Percentiles rank a stretch among this genome's conserved stretches.
These are phyloP conservation scores for Heterodera filipjevi DNA, from an alignment of 2,888 invertebrate genomes.

Conservation along the genomic window DNA sequence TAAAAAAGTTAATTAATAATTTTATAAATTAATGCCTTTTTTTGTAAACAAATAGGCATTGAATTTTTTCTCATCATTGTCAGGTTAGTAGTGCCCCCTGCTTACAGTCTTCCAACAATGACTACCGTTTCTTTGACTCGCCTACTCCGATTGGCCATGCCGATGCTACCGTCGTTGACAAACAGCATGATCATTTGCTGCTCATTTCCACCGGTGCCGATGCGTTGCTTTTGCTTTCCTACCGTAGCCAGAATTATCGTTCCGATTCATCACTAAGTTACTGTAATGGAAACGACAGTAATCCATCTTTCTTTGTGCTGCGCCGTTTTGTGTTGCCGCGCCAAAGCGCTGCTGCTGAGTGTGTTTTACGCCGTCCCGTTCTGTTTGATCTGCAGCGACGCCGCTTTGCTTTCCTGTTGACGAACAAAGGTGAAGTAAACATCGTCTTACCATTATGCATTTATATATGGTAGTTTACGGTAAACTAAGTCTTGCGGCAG, in stretches of 20 bases:
- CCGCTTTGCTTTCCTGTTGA: not conserved
- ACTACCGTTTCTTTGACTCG: slow-evolving; percentile 11
- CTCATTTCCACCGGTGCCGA: not conserved
- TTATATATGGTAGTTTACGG: too few relatives aligned
- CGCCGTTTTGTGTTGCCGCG: not conserved
- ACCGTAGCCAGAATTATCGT: not conserved
- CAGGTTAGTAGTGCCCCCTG: not conserved
- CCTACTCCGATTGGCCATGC: not conserved
- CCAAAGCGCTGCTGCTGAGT: not conserved
- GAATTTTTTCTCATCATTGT: not conserved
- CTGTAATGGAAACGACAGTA: too few relatives aligned
- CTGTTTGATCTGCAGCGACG: not conserved
- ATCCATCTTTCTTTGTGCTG: not conserved
- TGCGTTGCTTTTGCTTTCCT: not conserved
- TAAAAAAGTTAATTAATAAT: too few relatives aligned
- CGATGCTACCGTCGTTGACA: not conserved
- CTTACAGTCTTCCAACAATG: not conserved
- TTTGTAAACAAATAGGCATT: not conserved
- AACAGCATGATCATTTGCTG: not conserved
- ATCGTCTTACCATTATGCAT: too few relatives aligned
- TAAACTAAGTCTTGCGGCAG: too few relatives aligned
- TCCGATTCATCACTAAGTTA: too few relatives aligned
- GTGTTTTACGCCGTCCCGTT: not conserved
- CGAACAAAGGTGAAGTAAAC: not conserved
- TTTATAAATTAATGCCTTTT: too few relatives aligned